Evolutionary conservation across 2,113 vertebrate species (phyloP).

Genomic region (Camelus bactrianus): DNA sequence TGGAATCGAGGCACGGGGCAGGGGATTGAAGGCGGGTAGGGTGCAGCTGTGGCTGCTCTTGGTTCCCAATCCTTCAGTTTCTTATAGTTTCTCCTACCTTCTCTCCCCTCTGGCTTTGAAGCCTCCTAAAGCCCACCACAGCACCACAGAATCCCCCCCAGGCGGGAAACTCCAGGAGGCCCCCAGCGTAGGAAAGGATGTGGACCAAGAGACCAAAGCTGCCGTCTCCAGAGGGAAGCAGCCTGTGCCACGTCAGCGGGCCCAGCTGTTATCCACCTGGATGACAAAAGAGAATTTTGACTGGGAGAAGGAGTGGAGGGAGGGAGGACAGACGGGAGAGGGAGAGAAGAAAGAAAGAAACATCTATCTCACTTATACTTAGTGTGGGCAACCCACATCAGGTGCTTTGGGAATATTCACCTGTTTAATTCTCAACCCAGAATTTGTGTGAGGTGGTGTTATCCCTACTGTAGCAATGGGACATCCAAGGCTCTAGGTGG

Average conservation of each 20-base stretch:
- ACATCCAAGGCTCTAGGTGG: not conserved
- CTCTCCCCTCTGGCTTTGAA: not conserved
- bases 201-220: not conserved
- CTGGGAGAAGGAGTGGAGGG: not conserved
- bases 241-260: not conserved
- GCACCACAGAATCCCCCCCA: not conserved
- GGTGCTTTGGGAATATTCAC: not conserved
- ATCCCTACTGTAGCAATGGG: not conserved
- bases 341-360: not conserved
- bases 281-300: not conserved
- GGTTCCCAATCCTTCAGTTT: not conserved
- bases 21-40: not conserved
- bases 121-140: not conserved
- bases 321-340: not conserved
- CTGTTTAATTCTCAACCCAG: not conserved
- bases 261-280: not conserved
- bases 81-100: not conserved
- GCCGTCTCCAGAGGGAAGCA: not conserved
- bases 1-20: not conserved
- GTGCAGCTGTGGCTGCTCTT: not conserved
- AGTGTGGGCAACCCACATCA: not conserved
- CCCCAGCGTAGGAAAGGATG: not conserved
- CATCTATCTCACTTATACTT: not conserved
- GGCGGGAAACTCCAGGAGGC: not conserved
- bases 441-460: not conserved